Percentiles rank a stretch among this genome's conserved stretches.
These are phyloP conservation scores for Netelia inedita DNA, from an alignment of 2,888 invertebrate genomes.

Conservation along the genomic window DNA sequence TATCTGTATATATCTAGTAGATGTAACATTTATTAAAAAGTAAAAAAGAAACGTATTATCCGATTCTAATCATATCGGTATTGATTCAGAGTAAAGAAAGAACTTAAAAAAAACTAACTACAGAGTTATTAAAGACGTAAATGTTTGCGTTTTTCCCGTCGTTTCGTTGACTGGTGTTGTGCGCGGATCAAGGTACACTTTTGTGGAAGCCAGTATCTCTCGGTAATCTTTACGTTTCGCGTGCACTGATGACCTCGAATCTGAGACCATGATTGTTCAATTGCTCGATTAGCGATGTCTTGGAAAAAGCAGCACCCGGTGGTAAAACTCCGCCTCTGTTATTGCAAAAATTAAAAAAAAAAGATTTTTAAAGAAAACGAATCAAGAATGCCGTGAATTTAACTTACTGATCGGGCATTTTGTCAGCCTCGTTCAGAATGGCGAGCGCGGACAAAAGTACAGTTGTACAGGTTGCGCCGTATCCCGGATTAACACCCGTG, in stretches of 20 bases:
- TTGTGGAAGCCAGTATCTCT: conserved; percentile 46
- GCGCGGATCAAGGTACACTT: conserved; percentile 44
- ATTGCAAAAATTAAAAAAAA: conserved; percentile 72
- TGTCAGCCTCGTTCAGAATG: conserved; percentile 90
- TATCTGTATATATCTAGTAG: conserved; percentile 20
- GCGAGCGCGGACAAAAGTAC: conserved; percentile 91
- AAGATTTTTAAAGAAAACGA: conserved; percentile 4
- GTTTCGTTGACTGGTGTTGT: conserved; percentile 23
- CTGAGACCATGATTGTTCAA: conserved; percentile 91
- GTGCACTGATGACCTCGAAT: conserved; percentile 87
- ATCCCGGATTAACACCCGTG: conserved; percentile 91
- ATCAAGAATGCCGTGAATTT: conserved; percentile 4
- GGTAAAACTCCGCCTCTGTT: conserved; percentile 94
- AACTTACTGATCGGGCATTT: conserved; percentile 91
- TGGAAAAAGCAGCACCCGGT: conserved; percentile 94
- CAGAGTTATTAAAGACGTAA: not conserved
- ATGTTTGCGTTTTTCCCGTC: conserved; percentile 5
- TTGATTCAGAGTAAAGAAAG: conserved; percentile 9
- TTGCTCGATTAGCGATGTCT: conserved; percentile 92
- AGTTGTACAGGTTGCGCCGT: conserved; percentile 92
- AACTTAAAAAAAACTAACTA: not conserved
- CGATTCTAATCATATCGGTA: conserved; percentile 22
- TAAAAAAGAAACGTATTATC: conserved; percentile 28
- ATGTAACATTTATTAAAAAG: not conserved
- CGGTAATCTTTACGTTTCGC: conserved; percentile 71